These are phyloP conservation scores for Andrena cerasifolii DNA, from an alignment of 1,140 invertebrate genomes.

Conservation along the genomic window DNA sequence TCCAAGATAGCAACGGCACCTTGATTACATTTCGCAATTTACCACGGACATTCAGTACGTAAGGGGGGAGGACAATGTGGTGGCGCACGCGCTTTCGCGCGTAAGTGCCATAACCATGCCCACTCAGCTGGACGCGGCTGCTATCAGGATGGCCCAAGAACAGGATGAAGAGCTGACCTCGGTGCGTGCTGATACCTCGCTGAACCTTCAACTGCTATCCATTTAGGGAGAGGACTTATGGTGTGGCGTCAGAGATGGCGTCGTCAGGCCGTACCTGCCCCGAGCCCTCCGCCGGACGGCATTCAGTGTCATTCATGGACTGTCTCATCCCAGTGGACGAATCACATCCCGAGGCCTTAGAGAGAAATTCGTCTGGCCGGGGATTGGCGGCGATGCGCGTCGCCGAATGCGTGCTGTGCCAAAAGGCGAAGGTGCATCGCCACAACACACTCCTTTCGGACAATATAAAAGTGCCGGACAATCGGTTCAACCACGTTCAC, in stretches of 20 bases:
- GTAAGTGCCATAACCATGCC: conserved; percentile 52
- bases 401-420: conserved; percentile 57
- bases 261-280: conserved; percentile 59
- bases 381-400: conserved; percentile 38
- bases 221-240: conserved; percentile 18
- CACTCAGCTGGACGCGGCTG: neutral
- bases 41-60: conserved; percentile 57
- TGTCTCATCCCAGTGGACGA: conserved; percentile 62
- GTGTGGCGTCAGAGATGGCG: conserved; percentile 27
- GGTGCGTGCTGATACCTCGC: neutral
- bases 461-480: conserved; percentile 28
- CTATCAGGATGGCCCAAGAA: conserved; percentile 52
- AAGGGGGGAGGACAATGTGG: conserved; percentile 54
- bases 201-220: neutral
- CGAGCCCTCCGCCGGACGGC: conserved; percentile 18
- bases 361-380: conserved; percentile 46
- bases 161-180: conserved; percentile 43
- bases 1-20: neutral
- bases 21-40: conserved; percentile 43
- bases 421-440: conserved; percentile 60
- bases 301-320: conserved; percentile 44
- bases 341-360: neutral
- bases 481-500: conserved; percentile 69
- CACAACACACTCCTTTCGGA: conserved; percentile 25
- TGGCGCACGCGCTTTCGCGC: too few relatives aligned